Percentiles rank a stretch among this genome's conserved stretches.
phyloP scores from a whole-genome alignment of 2,888 invertebrate genomes.

The Pristionchus mayeri region DNA sequence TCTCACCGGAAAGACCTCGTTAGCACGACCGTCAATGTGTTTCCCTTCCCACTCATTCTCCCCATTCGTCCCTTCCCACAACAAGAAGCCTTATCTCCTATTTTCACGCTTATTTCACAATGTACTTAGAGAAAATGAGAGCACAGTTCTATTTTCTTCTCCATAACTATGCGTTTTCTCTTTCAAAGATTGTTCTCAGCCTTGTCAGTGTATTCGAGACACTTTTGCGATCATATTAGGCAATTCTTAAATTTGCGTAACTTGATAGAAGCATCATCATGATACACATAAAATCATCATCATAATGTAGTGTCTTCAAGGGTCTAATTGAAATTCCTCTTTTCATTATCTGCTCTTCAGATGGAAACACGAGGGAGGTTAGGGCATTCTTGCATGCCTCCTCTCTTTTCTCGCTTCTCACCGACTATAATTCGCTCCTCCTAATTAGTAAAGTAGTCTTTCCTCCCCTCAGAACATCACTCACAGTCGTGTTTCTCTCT shows the following conservation, averaged over 20 bases:
- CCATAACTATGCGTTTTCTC: no score
- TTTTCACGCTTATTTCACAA: not conserved
- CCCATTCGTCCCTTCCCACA: not conserved
- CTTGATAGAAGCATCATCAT: no score
- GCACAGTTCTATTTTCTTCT: conserved; percentile 6
- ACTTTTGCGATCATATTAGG: no score
- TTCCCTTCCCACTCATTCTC: conserved; percentile 1
- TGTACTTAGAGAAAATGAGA: not conserved
- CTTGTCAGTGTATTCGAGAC: no score
- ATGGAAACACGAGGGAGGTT: no score
- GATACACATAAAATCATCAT: no score
- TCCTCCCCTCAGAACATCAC: conserved; percentile 20
- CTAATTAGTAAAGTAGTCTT: conserved; percentile 17
- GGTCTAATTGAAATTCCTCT: no score
- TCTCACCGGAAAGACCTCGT: not conserved
- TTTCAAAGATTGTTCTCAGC: no score
- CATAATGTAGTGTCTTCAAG: no score
- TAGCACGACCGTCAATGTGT: not conserved
- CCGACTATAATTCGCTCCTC: not conserved
- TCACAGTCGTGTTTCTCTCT: not conserved
- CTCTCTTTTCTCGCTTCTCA: not conserved
- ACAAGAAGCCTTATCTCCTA: conserved; percentile 3
- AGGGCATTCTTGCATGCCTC: no score
- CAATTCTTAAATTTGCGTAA: no score
- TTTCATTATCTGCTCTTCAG: no score